Base-by-base conservation (phyloP, 92 coral and sea anemone species). In the Meandrina meandrites region DNA sequence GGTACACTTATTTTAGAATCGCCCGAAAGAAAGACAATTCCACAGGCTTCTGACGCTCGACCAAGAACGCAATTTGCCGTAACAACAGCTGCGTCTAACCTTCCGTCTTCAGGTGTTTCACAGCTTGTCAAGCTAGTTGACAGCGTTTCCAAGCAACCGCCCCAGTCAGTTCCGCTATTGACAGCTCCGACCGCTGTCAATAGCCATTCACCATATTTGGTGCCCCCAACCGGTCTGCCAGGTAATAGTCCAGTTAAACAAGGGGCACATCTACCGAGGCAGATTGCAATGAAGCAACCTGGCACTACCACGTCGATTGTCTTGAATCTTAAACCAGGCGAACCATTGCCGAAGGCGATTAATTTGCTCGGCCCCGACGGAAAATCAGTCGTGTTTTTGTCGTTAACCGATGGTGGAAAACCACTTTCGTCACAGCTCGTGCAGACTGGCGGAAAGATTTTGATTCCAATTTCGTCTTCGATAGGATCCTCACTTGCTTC, bases 341-440 rank as follows among this genome's bases (percentile, higher is more conserved):
- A 85, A 48, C 66, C 88, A 0, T 47, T 85, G 21, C 88, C 88
- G 15, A 85, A 85, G 74, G 88, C 82, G 32, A 76, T 85, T 28
- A 76, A 76, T n/a, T 47, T 85, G n/a, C 82, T 76, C 32, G 81
- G 82, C 32, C 77, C 82, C 37, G 88, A 85, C 76, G 88, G 88
- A 50, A 85, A 85, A 85, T 47, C 88, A 6, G 64, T 78, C 64
- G 60, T 78, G 13, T 31, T 76, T 7, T 35, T 85, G 7, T 31
- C 82, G 19, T 60, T 85, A 85, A 24, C 76, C 28, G 88, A 85
- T 1, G 88, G 88, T 14, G 87, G 87, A 27, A 84, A 75, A 75
- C 80, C 77, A 6, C 80, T 84, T 56, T 14, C 78, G 50, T 1
- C 78, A 8, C 78, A 35, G 0, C 30, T 57, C 5, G 34, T 79